These are phyloP conservation scores for Squalus acanthias DNA, from an alignment of 2,797 vertebrate genomes.

Conservation along the genomic window DNA sequence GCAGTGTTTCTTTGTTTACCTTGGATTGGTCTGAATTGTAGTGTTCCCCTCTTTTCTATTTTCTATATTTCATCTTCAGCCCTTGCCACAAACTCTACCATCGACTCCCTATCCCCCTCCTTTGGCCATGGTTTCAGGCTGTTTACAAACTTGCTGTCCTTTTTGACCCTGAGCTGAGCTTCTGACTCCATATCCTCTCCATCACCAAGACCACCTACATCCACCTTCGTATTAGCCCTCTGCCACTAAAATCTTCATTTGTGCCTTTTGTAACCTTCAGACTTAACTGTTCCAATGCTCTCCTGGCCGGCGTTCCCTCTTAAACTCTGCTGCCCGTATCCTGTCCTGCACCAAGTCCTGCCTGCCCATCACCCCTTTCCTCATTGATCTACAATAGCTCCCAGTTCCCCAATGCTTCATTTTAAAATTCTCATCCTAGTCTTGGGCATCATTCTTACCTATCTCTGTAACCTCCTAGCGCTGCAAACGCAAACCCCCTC, in stretches of 20 bases:
- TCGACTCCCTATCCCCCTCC: neutral
- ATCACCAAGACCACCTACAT: too few relatives aligned
- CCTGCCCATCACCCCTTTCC: neutral
- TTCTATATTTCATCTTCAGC: neutral
- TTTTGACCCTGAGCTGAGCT: neutral
- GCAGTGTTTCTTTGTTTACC: neutral
- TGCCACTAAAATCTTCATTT: too few relatives aligned
- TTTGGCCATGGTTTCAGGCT: neutral
- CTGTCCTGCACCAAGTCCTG: too few relatives aligned
- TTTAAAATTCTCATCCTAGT: neutral
- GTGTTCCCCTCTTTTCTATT: neutral
- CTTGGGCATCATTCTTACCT: neutral
- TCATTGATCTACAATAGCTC: neutral
- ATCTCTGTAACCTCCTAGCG: neutral
- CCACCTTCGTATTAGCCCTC: too few relatives aligned
- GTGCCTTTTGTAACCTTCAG: too few relatives aligned
- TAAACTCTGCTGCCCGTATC: too few relatives aligned
- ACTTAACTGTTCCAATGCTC: too few relatives aligned
- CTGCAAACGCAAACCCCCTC: neutral
- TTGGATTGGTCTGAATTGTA: neutral
- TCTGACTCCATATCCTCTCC: too few relatives aligned
- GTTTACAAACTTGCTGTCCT: neutral
- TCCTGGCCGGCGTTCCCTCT: too few relatives aligned
- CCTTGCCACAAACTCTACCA: neutral
- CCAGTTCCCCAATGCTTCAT: neutral